Evolutionary conservation across 2,888 invertebrate species (phyloP), one percentile per base, ranked within the genome.

Genomic region (Aphidius colemani): DNA sequence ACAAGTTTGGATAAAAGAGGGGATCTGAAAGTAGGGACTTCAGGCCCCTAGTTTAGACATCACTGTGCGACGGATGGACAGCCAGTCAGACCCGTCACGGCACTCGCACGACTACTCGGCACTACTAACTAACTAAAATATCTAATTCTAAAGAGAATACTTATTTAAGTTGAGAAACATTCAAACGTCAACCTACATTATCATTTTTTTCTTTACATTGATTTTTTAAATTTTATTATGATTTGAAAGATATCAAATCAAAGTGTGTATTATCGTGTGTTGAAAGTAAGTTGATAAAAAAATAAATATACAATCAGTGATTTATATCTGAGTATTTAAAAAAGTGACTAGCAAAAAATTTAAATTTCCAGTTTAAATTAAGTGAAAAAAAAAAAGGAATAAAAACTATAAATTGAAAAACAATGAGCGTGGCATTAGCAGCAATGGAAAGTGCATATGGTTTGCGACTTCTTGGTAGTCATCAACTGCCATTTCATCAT

Each of bases 51-150:
- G 82, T 82, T 82, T 82, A 82, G 82, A 82, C 81, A 81, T 82
- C 82, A 82, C 78, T 72, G 76, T 78, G 78, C 82, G 82, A 80
- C 80, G 82, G 81, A 82, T 82, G 80, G 79, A 81, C 80, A 81
- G 78, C 75, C 82, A 82, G 82, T 81, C 81, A 79, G 80, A 81
- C 80, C 75, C 79, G 80, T 81, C 81, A 82, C 81, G 79, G 79
- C 81, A 78, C 77, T 79, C 80, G 78, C 73, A 77, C 77, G 74
- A 80, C 74, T 79, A 76, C 78, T 80, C 78, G 75, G 76, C 77
- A 78, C 30, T 18, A 18, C 13, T 18, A 18, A 78, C 72, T 73
- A 65, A 71, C 73, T 69, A 18, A 18, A 56, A 49, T 4, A 11
- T 18, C 51, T 45, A 56, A 10, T 45, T 46, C 13, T 44, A 30